Evolutionary conservation across 1,140 invertebrate genomes (phyloP).

Genomic region (Ephestia elutella): DNA sequence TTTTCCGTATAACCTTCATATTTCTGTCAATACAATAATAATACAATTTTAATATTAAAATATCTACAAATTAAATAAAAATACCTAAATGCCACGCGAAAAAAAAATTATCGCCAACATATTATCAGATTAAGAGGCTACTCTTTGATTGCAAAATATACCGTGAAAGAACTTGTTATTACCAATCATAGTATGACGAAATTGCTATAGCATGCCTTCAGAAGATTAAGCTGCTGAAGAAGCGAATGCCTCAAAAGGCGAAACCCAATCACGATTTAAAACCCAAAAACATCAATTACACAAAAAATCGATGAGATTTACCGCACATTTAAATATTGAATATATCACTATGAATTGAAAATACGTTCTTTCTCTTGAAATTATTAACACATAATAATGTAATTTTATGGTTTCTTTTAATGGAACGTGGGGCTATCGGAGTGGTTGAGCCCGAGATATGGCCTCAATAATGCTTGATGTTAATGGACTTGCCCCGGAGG

Average conservation of each 20-base stretch:
- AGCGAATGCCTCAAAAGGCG: neutral
- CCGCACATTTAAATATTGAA: conserved; percentile 39
- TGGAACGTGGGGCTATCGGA: conserved; percentile 59
- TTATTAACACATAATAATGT: conserved; percentile 73
- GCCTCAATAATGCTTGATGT: conserved; percentile 59
- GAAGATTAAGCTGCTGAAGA: conserved; percentile 33
- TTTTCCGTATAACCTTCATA: neutral
- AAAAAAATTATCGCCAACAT: conserved; percentile 20
- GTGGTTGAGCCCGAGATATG: conserved; percentile 49
- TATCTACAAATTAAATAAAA: too few species aligned
- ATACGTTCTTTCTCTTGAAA: conserved; percentile 55
- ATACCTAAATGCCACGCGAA: neutral
- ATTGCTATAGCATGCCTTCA: conserved; percentile 16
- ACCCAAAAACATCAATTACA: conserved; percentile 25
- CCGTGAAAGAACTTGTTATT: conserved; percentile 29
- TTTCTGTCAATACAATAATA: conserved; percentile 24
- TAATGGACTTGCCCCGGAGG: conserved; percentile 44
- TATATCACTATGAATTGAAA: conserved; percentile 40
- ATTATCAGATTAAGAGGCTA: conserved; percentile 30
- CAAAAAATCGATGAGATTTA: conserved; percentile 37
- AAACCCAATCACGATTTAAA: neutral
- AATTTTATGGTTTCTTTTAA: conserved; percentile 70
- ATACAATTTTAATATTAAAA: conserved; percentile 27
- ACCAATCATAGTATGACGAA: conserved; percentile 14
- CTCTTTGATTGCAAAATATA: conserved; percentile 26